Evolutionary conservation across 2,797 vertebrate genomes (phyloP), one percentile per base, ranked within the genome.

Genomic region (Schizothorax lantsangensis): DNA sequence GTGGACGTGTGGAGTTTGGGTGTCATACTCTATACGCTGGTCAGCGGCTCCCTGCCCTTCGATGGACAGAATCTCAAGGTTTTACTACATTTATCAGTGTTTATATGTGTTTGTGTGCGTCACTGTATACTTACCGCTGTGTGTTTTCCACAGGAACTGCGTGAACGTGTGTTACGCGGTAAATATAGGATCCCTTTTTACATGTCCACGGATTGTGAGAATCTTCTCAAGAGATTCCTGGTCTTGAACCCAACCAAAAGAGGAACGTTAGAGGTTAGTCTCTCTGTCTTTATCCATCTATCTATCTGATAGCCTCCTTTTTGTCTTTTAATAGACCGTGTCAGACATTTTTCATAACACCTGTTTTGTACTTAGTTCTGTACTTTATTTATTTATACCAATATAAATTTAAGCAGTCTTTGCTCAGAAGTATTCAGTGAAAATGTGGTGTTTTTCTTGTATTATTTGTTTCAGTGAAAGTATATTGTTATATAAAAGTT

Each of bases 161-260:
- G 98, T 87, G 98, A 99, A 91, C 95, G 98, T 38, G 98, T 99
- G n/a, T 95, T 99, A 73, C 94, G 98, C 84, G 98, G 98, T 57
- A 99, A 99, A 94, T 99, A 99, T 93, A 95, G 98, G 89, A 99
- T 99, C 93, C 98, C 98, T 52, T 99, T 99, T 96, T 99, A 99
- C 95, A 99, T 99, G 98, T 99, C 98, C 91, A 99, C 98, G 64
- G 98, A 99, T 96, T 99, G 98, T 93, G 98, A 99, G 96, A 99
- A 99, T 94, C 97, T 99, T 84, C 98, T 99, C 81, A 99, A 99
- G 89, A 97, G 98, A 90, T 99, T 99, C 94, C 95, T 99, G 94
- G 98, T 99, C 95, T 97, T 99, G 92, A 99, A 99, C 93, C 98
- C 98, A 88, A 94, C 96, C 88, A 99, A 99, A 94, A 95, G 98